Percentiles rank a stretch among this genome's conserved stretches.
Evolutionary conservation across 2,797 vertebrate genomes (phyloP).

Genomic region (Sebastes dallii): DNA sequence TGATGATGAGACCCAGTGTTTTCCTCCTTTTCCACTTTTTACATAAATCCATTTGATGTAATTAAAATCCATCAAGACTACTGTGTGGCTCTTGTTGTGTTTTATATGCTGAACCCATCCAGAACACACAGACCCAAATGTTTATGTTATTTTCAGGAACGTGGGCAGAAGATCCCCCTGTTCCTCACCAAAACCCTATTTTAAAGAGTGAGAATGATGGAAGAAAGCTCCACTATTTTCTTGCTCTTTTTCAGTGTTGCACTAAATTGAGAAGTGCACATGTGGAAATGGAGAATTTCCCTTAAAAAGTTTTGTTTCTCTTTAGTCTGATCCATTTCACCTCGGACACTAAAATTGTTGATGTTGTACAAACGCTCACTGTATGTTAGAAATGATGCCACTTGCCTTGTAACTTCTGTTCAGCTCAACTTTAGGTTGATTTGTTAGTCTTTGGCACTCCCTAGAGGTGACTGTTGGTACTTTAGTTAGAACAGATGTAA

Average conservation of each 20-base stretch:
- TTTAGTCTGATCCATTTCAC: too few species aligned
- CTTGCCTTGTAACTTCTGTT: too few species aligned
- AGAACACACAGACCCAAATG: background rate
- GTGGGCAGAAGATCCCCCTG: too few species aligned
- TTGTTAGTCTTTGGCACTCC: background rate
- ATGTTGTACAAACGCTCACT: too few species aligned
- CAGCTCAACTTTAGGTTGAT: background rate
- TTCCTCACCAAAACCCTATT: background rate
- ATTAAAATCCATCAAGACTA: slow-evolving; percentile 72
- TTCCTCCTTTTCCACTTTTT: slow-evolving; percentile 81
- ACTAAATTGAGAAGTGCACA: background rate
- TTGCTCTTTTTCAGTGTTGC: background rate
- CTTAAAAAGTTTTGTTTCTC: too few species aligned
- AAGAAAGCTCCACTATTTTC: background rate
- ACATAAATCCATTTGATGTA: slow-evolving; percentile 82
- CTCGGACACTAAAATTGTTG: too few species aligned
- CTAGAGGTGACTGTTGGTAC: background rate
- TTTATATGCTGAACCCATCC: background rate
- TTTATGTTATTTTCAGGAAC: background rate
- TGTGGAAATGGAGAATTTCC: background rate
- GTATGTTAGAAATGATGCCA: background rate
- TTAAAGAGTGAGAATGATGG: background rate
- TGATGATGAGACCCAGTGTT: slow-evolving; percentile 65
- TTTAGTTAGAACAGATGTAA: too few species aligned
- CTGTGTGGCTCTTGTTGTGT: slow-evolving; percentile 15